Evolutionary conservation across 2,888 invertebrate species (phyloP).

Genomic region (Himalopsyche kuldschensis): DNA sequence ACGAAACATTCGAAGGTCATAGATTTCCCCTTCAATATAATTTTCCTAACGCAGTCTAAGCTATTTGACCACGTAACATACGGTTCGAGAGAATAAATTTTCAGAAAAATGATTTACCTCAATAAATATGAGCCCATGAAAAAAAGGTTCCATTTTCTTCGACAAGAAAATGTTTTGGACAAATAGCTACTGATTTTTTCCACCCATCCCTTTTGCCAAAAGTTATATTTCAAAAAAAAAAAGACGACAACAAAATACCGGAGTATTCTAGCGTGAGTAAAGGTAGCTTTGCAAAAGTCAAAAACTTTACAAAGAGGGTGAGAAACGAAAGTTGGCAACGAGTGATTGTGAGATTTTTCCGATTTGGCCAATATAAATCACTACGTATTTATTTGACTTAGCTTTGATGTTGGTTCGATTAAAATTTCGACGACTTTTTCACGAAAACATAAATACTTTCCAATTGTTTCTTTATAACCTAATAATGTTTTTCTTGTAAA

Average conservation of each 20-base stretch:
- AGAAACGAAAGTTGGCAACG: not conserved
- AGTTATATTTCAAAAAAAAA: slow-evolving; percentile 21
- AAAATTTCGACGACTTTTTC: not conserved
- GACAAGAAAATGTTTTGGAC: slow-evolving; percentile 9
- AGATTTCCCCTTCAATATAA: not conserved
- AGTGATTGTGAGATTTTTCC: not conserved
- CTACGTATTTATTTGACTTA: not conserved
- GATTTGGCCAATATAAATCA: not conserved
- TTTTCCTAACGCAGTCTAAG: not conserved
- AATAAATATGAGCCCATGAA: not conserved
- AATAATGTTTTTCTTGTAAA: too few relatives aligned
- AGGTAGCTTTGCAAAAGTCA: not conserved
- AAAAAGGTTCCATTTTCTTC: not conserved
- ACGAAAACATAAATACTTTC: not conserved
- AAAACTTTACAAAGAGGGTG: not conserved
- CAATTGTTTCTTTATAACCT: too few relatives aligned
- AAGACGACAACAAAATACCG: not conserved
- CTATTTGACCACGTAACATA: not conserved
- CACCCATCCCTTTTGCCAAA: not conserved
- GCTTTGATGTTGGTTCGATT: not conserved
- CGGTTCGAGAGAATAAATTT: not conserved
- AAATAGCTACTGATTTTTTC: slow-evolving; percentile 22
- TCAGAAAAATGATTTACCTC: not conserved
- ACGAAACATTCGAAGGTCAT: not conserved
- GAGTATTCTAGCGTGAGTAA: not conserved